Evolutionary conservation across 2,888 invertebrate species (phyloP).

Genomic region (Laspeyria flexula): DNA sequence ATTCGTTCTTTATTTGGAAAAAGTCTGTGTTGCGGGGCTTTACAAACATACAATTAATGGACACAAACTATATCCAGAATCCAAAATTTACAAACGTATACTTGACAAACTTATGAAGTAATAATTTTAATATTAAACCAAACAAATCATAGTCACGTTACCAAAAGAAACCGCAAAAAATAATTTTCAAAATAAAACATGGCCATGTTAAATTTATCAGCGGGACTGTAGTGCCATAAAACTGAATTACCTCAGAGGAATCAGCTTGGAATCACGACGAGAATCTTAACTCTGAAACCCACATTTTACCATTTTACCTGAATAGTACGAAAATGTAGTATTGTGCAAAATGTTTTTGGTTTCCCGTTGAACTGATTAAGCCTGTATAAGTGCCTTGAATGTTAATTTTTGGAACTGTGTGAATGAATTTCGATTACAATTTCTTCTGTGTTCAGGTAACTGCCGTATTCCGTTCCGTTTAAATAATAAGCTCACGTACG

Average conservation of each 20-base stretch:
- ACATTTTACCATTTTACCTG: neutral
- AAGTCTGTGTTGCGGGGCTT: no score
- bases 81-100: no score
- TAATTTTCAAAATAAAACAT: no score
- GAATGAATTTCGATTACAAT: neutral
- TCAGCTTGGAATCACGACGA: conserved; percentile 6
- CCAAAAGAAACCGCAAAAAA: no score
- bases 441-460: neutral
- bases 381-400: neutral
- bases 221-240: conserved; percentile 9
- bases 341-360: neutral
- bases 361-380: neutral
- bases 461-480: no score
- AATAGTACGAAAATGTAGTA: neutral
- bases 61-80: no score
- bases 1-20: no score
- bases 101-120: no score
- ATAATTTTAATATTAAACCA: no score
- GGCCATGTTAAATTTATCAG: conserved; percentile 9
- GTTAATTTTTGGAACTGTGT: neutral
- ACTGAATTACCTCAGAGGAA: conserved; percentile 13
- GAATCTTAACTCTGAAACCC: neutral
- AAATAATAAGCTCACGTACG: no score
- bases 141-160: no score
- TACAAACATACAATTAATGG: no score